These are phyloP conservation scores for Omphaloscelis lunosa DNA, from an alignment of 2,888 invertebrate genomes.

Conservation along the genomic window DNA sequence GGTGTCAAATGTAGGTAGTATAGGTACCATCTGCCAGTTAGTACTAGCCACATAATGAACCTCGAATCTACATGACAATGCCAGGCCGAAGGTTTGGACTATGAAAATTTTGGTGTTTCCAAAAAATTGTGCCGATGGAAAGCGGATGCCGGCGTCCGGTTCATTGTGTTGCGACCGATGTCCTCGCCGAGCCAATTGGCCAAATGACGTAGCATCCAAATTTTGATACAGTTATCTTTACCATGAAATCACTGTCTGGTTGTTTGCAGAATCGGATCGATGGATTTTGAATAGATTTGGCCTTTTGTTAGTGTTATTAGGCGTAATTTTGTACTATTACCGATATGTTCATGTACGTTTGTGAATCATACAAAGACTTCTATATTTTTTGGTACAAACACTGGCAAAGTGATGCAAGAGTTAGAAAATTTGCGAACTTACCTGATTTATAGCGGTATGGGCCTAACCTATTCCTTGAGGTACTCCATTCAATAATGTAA, in stretches of 20 bases:
- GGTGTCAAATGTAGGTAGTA: conserved; percentile 31
- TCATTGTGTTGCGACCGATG: conserved; percentile 85
- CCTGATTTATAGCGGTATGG: not conserved
- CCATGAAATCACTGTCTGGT: conserved; percentile 81
- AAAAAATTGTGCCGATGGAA: conserved; percentile 87
- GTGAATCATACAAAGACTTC: conserved; percentile 28
- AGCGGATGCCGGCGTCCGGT: conserved; percentile 86
- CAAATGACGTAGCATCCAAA: conserved; percentile 82
- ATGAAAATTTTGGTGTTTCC: conserved; percentile 89
- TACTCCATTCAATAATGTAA: not conserved
- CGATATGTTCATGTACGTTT: conserved; percentile 13
- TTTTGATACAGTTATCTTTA: conserved; percentile 86
- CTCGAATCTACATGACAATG: conserved; percentile 87
- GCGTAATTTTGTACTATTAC: conserved; percentile 56
- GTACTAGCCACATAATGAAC: conserved; percentile 66
- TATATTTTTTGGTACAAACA: conserved; percentile 1
- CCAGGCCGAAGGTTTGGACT: conserved; percentile 78
- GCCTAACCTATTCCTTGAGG: not conserved
- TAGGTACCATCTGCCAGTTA: conserved; percentile 28
- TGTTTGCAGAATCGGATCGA: conserved; percentile 72
- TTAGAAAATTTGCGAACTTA: not conserved
- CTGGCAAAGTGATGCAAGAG: not conserved
- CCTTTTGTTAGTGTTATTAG: conserved; percentile 53
- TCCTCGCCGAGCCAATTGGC: conserved; percentile 84
- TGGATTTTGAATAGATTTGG: conserved; percentile 60